Base-by-base conservation (phyloP, 2,797 vertebrate genomes). In the Paedocypris micromegethes region DNA sequence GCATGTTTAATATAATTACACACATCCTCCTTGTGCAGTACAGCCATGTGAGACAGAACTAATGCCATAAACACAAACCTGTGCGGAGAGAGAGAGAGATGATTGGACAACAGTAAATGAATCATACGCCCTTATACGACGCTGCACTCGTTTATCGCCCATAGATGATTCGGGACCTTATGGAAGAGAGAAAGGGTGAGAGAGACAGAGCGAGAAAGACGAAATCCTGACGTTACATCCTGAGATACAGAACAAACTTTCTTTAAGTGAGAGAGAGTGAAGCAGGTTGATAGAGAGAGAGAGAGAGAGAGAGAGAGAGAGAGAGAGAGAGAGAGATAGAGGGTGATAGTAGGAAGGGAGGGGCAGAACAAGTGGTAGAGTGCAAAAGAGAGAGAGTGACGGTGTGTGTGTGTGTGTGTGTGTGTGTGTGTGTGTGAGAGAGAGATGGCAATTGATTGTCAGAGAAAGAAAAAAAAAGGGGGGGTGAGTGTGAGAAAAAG, bases 1-100 rank as follows among this genome's bases (percentile, higher is more conserved):
- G 85, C 88, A 77, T 83, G 83, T 80, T 82, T 90, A 86, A 91
- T 88, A 85, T 83, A 92, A 92, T 91, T 90, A 87, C 89, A 89
- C 89, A 88, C 81, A 76, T 80, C 62, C 81, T 88, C 74, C 88
- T 85, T 79, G 80, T 83, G 87, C 84, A 81, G 86, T 79, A 79
- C 41, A 66, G 77, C 83, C 85, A 82, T 38, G 56, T 80, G 81
- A 85, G 86, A 88, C 89, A 83, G 86, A 76, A 85, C 88, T 91
- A 90, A 92, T 88, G 81, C 84, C 85, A 80, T 76, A 69, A 78
- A 82, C 82, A 86, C 82, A 86, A 88, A 91, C 87, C 89, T 91
- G 88, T 88, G 44, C 79, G 83, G 88, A 87, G 82, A 81, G 53
- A 62, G 82, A 79, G 80, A 81, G 82, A 92, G 86, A 88, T 91